Base-by-base conservation (phyloP, 2,888 invertebrate genomes). In the Torymus tubicola region DNA sequence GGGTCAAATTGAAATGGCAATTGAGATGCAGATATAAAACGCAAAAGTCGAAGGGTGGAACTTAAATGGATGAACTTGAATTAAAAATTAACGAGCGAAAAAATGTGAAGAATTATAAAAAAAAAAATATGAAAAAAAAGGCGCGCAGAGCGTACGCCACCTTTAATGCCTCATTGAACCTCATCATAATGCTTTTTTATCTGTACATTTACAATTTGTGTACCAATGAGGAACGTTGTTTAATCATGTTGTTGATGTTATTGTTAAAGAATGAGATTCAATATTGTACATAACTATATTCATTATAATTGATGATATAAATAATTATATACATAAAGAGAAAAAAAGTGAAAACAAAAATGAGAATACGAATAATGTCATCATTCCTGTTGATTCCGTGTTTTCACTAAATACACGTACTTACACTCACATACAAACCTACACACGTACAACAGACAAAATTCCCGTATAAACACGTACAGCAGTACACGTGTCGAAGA, bases 251-350 rank as follows among this genome's bases (percentile, higher is more conserved):
- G 94, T 94, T 94, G 94, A 94, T 94, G 94, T 94, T 94, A 94
- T 94, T 94, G 94, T 94, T 94, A 94, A 92, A 94, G 93, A 93
- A 94, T 90, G 90, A 92, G 93, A 94, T 94, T 94, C 94, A 94
- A 94, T 94, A 94, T 93, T 93, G 94, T 94, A 94, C 93, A 94
- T 94, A 94, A 93, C 93, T 93, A 93, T 93, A 93, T 93, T 93
- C 93, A 93, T 93, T 93, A 93, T 93, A 93, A 93, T 93, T 93
- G 93, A 93, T 91, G 87, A 89, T 87, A 89, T 90, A 90, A 92
- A 92, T 91, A 89, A 90, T 90, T 89, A 90, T 90, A 90, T 90
- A 90, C 89, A 90, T 89, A 88, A 89, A 79, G 76, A 81, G 61
- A 77, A 81, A 75, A 75, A 80, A 78, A 76, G 31, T 78, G 73